These are phyloP conservation scores for Tylochromis polylepis DNA, from an alignment of 2,113 vertebrate species.

Conservation along the genomic window DNA sequence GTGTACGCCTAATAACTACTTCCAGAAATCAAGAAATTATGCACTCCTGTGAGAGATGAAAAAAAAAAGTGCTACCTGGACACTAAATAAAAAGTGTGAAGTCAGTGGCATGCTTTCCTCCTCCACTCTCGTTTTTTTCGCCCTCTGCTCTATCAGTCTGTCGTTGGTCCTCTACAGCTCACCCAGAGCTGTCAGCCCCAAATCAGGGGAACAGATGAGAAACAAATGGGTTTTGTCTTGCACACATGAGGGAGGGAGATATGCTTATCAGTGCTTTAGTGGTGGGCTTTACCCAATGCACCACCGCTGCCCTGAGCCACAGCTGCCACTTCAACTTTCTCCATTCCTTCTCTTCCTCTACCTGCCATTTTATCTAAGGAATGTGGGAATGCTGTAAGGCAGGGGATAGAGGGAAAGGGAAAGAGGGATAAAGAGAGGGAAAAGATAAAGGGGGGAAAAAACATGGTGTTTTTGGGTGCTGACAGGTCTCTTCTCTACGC, in stretches of 20 bases:
- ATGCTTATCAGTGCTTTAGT: slow-evolving; percentile 59
- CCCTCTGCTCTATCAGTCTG: slow-evolving; percentile 11
- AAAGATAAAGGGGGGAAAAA: background rate
- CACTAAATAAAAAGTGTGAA: background rate
- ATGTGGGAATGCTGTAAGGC: slow-evolving; percentile 57
- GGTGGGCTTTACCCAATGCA: slow-evolving; percentile 33
- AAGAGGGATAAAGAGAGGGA: background rate
- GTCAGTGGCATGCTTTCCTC: background rate
- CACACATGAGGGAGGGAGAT: slow-evolving; percentile 64
- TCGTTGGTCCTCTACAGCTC: slow-evolving; percentile 17
- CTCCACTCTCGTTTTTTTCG: background rate
- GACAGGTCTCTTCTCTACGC: slow-evolving; percentile 28
- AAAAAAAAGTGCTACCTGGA: background rate
- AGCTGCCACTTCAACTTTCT: slow-evolving; percentile 5
- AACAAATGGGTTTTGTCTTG: slow-evolving; percentile 70
- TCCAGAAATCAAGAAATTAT: background rate
- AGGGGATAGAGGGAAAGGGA: background rate
- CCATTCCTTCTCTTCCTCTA: background rate
- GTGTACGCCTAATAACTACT: background rate
- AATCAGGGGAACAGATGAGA: slow-evolving; percentile 57
- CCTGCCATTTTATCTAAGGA: slow-evolving; percentile 66
- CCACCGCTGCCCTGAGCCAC: slow-evolving; percentile 8
- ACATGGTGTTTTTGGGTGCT: slow-evolving; percentile 15
- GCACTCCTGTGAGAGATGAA: background rate
- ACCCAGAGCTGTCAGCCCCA: slow-evolving; percentile 50